A percentile compares a stretch with the other conserved stretches of the same genome.
phyloP scores from a whole-genome alignment of 2,797 vertebrate genomes.

The Spinus pinus region DNA sequence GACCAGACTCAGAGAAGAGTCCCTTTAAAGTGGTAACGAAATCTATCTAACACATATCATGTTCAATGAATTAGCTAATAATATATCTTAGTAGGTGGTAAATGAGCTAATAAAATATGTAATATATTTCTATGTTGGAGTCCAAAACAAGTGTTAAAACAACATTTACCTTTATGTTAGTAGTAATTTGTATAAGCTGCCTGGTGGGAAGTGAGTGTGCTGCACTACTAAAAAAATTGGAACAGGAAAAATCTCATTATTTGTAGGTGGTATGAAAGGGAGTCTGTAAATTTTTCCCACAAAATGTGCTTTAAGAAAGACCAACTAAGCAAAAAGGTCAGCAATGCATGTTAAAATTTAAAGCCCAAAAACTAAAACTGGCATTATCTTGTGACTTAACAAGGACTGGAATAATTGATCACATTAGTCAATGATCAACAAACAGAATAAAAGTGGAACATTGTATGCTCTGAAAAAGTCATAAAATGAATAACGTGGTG shows the following conservation, averaged over 20 bases:
- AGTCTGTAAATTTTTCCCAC: not conserved
- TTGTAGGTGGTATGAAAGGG: not conserved
- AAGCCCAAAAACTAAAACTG: not conserved
- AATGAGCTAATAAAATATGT: slow-evolving; percentile 78
- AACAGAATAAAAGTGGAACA: not conserved
- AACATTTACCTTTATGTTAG: slow-evolving; percentile 66
- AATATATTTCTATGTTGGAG: slow-evolving; percentile 76
- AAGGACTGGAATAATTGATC: not conserved
- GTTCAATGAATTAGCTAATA: slow-evolving; percentile 72
- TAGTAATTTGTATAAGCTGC: slow-evolving; percentile 57
- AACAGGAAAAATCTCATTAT: slow-evolving; percentile 45
- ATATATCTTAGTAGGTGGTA: slow-evolving; percentile 69
- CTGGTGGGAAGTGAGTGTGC: slow-evolving; percentile 15
- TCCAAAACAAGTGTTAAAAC: slow-evolving; percentile 70
- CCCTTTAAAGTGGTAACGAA: slow-evolving; percentile 16
- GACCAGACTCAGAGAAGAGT: not conserved
- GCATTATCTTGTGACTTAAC: not conserved
- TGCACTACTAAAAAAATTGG: slow-evolving; percentile 35
- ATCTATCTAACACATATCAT: slow-evolving; percentile 30
- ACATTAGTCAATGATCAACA: not conserved
- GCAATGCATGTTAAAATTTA: not conserved
- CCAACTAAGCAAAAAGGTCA: not conserved
- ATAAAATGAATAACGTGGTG: not conserved
- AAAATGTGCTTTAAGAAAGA: not conserved
- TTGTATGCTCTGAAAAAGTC: not conserved